These are phyloP conservation scores for Stenopsyche tienmushanensis DNA, from an alignment of 1,140 invertebrate species.

Conservation along the genomic window DNA sequence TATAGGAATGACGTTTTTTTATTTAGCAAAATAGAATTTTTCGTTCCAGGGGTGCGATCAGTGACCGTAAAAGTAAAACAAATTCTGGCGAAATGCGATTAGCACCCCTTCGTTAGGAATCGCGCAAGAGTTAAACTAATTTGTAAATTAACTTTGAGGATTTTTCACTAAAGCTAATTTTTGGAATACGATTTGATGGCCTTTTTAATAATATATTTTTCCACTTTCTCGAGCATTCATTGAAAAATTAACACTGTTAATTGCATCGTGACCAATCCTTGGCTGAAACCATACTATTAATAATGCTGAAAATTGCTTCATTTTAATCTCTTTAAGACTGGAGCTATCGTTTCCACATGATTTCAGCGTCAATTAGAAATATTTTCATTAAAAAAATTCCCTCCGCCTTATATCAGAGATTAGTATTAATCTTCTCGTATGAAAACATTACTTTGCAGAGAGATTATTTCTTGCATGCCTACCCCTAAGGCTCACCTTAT, in stretches of 20 bases:
- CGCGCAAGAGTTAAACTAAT: neutral
- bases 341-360: too few relatives aligned
- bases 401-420: neutral
- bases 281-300: too few relatives aligned
- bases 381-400: neutral
- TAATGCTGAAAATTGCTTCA: too few relatives aligned
- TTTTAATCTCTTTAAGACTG: too few relatives aligned
- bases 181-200: neutral
- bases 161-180: constrained; percentile 1
- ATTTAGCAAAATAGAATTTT: too few relatives aligned
- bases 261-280: too few relatives aligned
- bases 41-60: too few relatives aligned
- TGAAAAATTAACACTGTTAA: too few relatives aligned
- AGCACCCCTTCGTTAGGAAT: constrained; percentile 6
- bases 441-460: constrained; percentile 2
- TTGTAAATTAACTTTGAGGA: neutral
- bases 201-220: too few relatives aligned
- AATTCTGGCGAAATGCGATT: neutral
- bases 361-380: too few relatives aligned
- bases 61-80: constrained; percentile 12
- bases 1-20: too few relatives aligned
- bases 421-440: constrained; percentile 15
- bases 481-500: neutral
- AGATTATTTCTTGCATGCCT: constrained; percentile 20
- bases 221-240: too few relatives aligned